Conservation (phyloP, 2,888 invertebrate species). For the Ormyrus pomaceus region DNA sequence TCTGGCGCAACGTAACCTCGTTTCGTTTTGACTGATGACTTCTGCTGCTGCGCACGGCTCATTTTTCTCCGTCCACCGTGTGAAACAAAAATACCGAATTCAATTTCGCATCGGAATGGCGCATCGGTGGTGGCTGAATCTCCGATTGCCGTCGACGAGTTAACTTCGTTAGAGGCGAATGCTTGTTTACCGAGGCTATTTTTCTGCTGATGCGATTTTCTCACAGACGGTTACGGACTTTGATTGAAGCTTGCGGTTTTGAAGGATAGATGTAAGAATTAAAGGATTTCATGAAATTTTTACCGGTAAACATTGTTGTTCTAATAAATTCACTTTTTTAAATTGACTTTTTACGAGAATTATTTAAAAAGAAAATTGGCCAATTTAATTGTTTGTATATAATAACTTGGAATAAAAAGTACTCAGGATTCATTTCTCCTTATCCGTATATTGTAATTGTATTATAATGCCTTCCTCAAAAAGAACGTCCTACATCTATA, state of each 20-base stretch:
- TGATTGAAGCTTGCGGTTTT: no score
- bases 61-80: constrained; percentile 34
- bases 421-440: no score
- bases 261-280: no score
- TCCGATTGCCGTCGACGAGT: not conserved
- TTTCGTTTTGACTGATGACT: constrained; percentile 53
- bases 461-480: no score
- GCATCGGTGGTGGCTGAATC: not conserved
- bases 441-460: no score
- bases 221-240: not conserved
- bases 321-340: not conserved
- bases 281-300: no score
- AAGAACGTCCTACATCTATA: no score
- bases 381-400: no score
- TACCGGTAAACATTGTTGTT: no score
- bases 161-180: constrained; percentile 29
- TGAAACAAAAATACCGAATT: constrained; percentile 50
- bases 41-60: not conserved
- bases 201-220: constrained; percentile 24
- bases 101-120: constrained; percentile 8
- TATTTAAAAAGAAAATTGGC: no score
- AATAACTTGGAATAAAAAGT: no score
- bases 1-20: constrained; percentile 41
- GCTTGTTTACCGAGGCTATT: constrained; percentile 1
- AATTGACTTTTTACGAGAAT: not conserved